Evolutionary conservation across 2,888 invertebrate species (phyloP), one percentile per base, ranked within the genome.

Genomic region (Andricus curvator): DNA sequence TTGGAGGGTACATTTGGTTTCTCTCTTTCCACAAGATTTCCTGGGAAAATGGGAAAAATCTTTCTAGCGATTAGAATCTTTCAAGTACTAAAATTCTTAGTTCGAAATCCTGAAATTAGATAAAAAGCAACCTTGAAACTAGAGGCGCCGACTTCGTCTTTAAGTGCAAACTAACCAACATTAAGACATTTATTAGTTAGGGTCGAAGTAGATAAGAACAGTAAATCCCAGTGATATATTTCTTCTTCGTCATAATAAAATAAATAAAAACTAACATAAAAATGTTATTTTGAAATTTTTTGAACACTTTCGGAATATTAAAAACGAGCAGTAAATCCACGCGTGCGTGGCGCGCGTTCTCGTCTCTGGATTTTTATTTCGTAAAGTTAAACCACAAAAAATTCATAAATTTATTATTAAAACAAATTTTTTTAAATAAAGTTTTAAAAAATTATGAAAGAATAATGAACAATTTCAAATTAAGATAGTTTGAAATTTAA

Each of bases 51-150:
- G 11, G 3, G 33, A 33, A 70, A 51, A 11, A 51, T 74, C 22
- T 48, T 64, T 68, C 20, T 4, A n/a, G 29, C 17, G 51, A 74
- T 74, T 74, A 74, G 51, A 51, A 74, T 74, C 51, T 67, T 67
- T 67, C 13, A 60, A 60, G 56, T 22, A 11, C n/a, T 11, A 3
- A 60, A 48, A 25, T 15, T 56, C n/a, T 5, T 8, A 48, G 51
- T 56, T 22, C 56, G 9, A 60, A 60, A 48, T 48, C 48, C 48
- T 17, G 17, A 48, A 60, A 22, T 9, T 70, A 25, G 48, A 70
- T 48, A 70, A 70, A 29, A 70, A 70, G 48, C 22, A 70, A 9
- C 25, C 48, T 48, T 48, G 17, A 25, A 51, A 41, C 22, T 67
- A 67, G 44, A 67, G 44, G 13, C 67, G n/a, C 67, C 67, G 48